Conservation (phyloP, 2,888 invertebrate genomes). For the Polietes domitor region DNA sequence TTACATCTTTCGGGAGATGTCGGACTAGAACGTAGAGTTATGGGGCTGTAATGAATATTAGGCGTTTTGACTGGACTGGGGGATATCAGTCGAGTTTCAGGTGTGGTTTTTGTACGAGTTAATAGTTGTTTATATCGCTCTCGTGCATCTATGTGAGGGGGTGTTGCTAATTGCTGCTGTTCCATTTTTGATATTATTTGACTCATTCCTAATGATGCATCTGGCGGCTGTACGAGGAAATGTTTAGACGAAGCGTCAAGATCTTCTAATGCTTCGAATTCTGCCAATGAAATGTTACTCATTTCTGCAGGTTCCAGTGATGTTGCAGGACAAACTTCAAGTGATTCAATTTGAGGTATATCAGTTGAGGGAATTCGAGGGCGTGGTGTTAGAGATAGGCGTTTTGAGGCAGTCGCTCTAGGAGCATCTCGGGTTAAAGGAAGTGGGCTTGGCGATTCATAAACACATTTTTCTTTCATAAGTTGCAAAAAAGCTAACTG, state of each 20-base stretch:
- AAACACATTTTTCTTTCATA: conserved; percentile 27
- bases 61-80: conserved; percentile 38
- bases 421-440: background rate
- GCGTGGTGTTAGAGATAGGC: background rate
- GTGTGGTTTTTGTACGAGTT: conserved; percentile 36
- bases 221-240: background rate
- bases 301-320: too few relatives aligned
- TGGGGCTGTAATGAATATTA: conserved; percentile 37
- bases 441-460: background rate
- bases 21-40: conserved; percentile 10
- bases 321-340: conserved; percentile 9
- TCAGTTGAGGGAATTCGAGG: background rate
- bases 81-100: conserved; percentile 6
- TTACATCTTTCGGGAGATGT: background rate
- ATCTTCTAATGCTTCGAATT: too few relatives aligned
- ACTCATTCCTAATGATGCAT: background rate
- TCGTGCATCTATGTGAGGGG: conserved; percentile 19
- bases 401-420: background rate
- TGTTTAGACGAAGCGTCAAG: too few relatives aligned
- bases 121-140: conserved; percentile 44
- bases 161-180: conserved; percentile 43
- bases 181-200: conserved; percentile 32
- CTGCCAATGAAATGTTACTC: too few relatives aligned
- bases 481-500: conserved; percentile 51
- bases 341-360: conserved; percentile 46